Conservation (phyloP, 2,113 vertebrate species). For the Redunca redunca region DNA sequence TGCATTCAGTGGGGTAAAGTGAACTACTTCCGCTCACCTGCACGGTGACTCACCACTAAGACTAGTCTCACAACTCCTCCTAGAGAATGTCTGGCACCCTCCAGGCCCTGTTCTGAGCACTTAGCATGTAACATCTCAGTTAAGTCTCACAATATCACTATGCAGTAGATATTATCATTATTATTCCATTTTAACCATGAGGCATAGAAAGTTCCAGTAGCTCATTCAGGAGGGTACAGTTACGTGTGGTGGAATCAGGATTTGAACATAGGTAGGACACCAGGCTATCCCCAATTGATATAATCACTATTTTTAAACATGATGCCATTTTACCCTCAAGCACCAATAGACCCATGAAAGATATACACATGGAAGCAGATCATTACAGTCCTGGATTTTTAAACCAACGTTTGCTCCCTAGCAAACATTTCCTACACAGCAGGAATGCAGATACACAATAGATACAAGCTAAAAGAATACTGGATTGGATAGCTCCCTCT, state of each 20-base stretch:
- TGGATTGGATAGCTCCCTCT: rapidly evolving
- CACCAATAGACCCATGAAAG: not conserved
- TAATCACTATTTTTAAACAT: not conserved
- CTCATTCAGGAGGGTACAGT: not conserved
- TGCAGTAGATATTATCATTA: not conserved
- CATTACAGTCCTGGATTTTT: not conserved
- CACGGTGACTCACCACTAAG: rapidly evolving
- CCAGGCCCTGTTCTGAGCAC: not conserved
- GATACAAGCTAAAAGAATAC: not conserved
- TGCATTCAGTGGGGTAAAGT: not conserved
- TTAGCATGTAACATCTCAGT: not conserved
- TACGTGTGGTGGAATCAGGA: not conserved
- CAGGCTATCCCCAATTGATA: not conserved
- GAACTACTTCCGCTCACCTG: not conserved
- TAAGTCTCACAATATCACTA: not conserved
- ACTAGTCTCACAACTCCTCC: rapidly evolving
- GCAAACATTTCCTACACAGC: not conserved
- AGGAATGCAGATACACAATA: not conserved
- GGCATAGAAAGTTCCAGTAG: not conserved
- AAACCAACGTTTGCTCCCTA: not conserved
- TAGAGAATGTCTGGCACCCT: not conserved
- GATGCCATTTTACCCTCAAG: not conserved
- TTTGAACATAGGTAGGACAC: not conserved
- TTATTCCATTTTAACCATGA: not conserved
- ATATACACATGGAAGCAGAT: not conserved